These are phyloP conservation scores for Tychaedon coryphoeus DNA, from an alignment of 2,113 vertebrate species.

Conservation along the genomic window DNA sequence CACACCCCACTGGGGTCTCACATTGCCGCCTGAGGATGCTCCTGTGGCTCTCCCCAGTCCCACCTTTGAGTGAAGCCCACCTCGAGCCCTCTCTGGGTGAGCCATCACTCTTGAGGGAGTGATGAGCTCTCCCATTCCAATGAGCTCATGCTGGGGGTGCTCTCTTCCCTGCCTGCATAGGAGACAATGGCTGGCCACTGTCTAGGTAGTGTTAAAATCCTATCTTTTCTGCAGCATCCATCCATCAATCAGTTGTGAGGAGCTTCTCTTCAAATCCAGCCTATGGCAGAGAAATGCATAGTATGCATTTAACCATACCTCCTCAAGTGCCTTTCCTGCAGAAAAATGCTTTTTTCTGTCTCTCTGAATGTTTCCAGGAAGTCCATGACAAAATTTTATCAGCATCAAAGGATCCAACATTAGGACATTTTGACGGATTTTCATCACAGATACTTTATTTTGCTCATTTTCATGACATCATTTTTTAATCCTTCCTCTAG, in stretches of 20 bases:
- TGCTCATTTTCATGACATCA: neutral
- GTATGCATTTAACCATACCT: neutral
- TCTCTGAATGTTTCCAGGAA: neutral
- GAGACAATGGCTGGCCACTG: neutral
- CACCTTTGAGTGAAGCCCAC: neutral
- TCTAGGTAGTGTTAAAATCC: neutral
- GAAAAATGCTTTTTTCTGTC: neutral
- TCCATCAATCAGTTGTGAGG: neutral
- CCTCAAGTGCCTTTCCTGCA: neutral
- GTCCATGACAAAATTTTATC: neutral
- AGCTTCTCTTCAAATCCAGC: neutral
- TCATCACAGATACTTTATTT: neutral
- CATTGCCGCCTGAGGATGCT: neutral
- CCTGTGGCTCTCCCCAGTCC: neutral
- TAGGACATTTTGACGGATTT: neutral
- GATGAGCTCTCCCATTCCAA: neutral
- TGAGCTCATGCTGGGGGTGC: fast-evolving
- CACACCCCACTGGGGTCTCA: neutral
- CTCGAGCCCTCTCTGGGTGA: constrained; percentile 18
- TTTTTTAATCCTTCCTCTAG: neutral
- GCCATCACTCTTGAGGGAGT: neutral
- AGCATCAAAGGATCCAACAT: neutral
- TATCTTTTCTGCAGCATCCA: neutral
- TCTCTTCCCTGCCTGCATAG: neutral
- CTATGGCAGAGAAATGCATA: neutral